Evolutionary conservation across 2,888 invertebrate genomes (phyloP).

Genomic region (Rhorus exstirpatorius): DNA sequence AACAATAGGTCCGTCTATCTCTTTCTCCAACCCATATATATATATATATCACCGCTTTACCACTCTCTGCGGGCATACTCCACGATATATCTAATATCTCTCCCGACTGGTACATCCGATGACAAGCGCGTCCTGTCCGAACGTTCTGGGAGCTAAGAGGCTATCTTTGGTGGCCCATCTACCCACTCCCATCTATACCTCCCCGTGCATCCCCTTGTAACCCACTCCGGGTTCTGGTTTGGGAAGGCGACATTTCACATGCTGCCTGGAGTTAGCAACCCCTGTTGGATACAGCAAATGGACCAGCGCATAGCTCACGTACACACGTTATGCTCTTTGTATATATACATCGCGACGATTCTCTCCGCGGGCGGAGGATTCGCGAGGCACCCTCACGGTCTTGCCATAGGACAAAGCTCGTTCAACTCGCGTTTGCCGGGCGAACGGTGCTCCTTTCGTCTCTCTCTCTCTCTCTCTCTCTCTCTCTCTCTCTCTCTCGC

Average conservation of each 20-base stretch:
- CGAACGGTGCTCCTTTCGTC: slow-evolving; percentile 32
- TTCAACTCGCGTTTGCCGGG: slow-evolving; percentile 48
- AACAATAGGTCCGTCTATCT: slow-evolving; percentile 51
- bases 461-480: neutral
- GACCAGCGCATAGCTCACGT: slow-evolving; percentile 35
- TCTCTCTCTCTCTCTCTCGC: slow-evolving; percentile 49
- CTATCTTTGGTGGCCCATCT: slow-evolving; percentile 81
- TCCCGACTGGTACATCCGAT: slow-evolving; percentile 69
- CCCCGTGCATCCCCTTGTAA: slow-evolving; percentile 53
- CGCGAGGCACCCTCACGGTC: slow-evolving; percentile 73
- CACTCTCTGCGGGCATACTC: slow-evolving; percentile 1
- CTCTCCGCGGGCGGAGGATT: slow-evolving; percentile 59
- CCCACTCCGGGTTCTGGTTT: slow-evolving; percentile 37
- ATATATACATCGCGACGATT: slow-evolving; percentile 68
- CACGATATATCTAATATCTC: slow-evolving; percentile 70
- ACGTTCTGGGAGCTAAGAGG: slow-evolving; percentile 74
- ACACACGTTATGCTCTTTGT: slow-evolving; percentile 60
- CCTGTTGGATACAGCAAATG: slow-evolving; percentile 35
- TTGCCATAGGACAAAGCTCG: slow-evolving; percentile 70
- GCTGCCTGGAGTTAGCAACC: slow-evolving; percentile 59
- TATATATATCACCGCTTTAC: neutral
- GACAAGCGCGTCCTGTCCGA: slow-evolving; percentile 78
- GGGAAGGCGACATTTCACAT: slow-evolving; percentile 50
- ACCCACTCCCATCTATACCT: slow-evolving; percentile 58
- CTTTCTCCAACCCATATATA: slow-evolving; percentile 21